Evolutionary conservation across 2,888 invertebrate species (phyloP), one percentile per base, ranked within the genome.

Genomic region (Campoplex capitator): DNA sequence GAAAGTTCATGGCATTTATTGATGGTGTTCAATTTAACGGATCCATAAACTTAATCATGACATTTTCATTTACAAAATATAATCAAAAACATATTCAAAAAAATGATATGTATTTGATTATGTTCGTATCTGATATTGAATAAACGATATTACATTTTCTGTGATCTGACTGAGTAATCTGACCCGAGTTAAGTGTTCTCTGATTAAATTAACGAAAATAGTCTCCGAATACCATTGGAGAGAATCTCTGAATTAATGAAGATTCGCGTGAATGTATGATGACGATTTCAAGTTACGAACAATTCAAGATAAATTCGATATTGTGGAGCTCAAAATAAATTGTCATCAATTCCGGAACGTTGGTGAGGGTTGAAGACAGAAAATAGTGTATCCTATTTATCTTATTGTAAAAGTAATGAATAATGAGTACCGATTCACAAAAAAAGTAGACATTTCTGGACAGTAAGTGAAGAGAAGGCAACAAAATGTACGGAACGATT

Each of bases 401-500:
- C 23, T 23, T 23, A 23, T 23, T 23, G 23, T 23, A 23, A 23
- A 23, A 13, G 13, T 32, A 28, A 58, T 58, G 28, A 16, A 28
- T 32, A 32, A 62, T 32, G 58, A 38, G 68, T n/a, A 68, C 42
- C 42, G 6, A 32, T 62, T 58, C 28, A 58, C 28, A 62, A 62
- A 62, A 16, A 62, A 32, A 32, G 11, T 32, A 13, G 62, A 16
- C 13, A 32, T 32, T 16, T 16, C 42, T 23, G 75, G 8, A 48
- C n/a, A 32, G 48, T 48, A 28, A 65, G 32, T 28, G 68, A 28
- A 56, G 82, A 54, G 23, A 76, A 32, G 74, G 9, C 28, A 56
- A 73, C 70, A 82, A 75, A 82, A 75, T 71, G 71, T 23, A 9
- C 54, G 71, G 76, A 85, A 71, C 76, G 79, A 76, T 86, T 84